Conservation (phyloP, 2,888 invertebrate species). For the Alcis repandata region DNA sequence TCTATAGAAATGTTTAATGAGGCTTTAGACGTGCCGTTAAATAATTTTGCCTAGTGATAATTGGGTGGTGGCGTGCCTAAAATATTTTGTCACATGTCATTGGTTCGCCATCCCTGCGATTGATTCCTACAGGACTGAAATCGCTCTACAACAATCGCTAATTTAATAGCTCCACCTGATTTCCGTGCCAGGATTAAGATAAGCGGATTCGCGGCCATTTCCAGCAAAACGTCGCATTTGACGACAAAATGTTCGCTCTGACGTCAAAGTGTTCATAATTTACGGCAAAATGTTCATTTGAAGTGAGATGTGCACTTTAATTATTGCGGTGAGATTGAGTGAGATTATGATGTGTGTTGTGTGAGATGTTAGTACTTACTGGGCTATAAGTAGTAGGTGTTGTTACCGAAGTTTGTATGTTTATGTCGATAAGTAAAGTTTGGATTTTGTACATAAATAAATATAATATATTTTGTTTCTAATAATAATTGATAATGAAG, state of each 20-base stretch:
- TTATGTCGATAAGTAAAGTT: background rate
- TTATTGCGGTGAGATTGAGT: slow-evolving; percentile 37
- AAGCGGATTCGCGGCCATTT: slow-evolving; percentile 81
- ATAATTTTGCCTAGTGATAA: too few species aligned
- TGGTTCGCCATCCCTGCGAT: too few species aligned
- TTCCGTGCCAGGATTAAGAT: slow-evolving; percentile 77
- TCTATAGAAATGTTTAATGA: too few species aligned
- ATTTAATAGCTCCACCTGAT: slow-evolving; percentile 54
- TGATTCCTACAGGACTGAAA: too few species aligned
- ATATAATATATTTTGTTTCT: too few species aligned
- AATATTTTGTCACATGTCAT: too few species aligned
- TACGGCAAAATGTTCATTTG: slow-evolving; percentile 65
- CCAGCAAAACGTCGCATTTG: slow-evolving; percentile 74
- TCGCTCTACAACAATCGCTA: slow-evolving; percentile 29
- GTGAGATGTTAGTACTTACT: background rate
- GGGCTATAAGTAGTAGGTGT: too few species aligned
- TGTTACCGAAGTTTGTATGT: background rate
- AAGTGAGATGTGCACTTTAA: slow-evolving; percentile 47
- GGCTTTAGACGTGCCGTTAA: too few species aligned
- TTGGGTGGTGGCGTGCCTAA: too few species aligned
- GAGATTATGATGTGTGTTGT: slow-evolving; percentile 38
- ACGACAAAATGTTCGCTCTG: slow-evolving; percentile 38
- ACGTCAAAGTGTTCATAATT: slow-evolving; percentile 40
- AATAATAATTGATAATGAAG: too few species aligned
- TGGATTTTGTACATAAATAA: background rate